phyloP scores from a whole-genome alignment of 2,888 invertebrate genomes.

The Catocala fraxini region DNA sequence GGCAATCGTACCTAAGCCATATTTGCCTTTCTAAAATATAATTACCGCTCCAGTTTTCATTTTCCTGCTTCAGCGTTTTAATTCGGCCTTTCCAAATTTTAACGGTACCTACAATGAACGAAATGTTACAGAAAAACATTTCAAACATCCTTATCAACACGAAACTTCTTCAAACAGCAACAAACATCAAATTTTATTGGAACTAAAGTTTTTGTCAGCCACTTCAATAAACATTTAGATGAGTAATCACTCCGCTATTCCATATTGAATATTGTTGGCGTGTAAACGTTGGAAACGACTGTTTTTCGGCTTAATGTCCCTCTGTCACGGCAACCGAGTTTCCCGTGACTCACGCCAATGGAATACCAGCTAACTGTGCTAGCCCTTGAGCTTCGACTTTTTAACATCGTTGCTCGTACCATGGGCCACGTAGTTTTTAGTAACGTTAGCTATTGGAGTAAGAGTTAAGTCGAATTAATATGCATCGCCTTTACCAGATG shows the following conservation, averaged over 20 bases:
- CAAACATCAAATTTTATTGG: slow-evolving; percentile 20
- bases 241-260: slow-evolving; percentile 38
- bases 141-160: slow-evolving; percentile 9
- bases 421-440: background rate
- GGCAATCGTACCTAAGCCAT: too few relatives aligned
- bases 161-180: slow-evolving; percentile 18
- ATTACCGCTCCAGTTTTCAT: too few relatives aligned
- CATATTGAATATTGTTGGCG: slow-evolving; percentile 59
- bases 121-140: background rate
- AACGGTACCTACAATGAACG: too few relatives aligned
- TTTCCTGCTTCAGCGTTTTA: too few relatives aligned
- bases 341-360: slow-evolving; percentile 28
- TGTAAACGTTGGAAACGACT: slow-evolving; percentile 67
- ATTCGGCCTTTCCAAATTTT: too few relatives aligned
- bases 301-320: slow-evolving; percentile 64
- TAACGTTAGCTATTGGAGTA: background rate
- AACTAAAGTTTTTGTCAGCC: slow-evolving; percentile 32
- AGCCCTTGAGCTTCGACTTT: slow-evolving; percentile 18
- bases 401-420: slow-evolving; percentile 6
- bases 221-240: slow-evolving; percentile 45
- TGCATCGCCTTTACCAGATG: too few relatives aligned
- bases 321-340: slow-evolving; percentile 62
- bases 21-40: too few relatives aligned
- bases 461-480: background rate
- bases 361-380: slow-evolving; percentile 14